Evolutionary conservation across 2,113 vertebrate species (phyloP), one percentile per base, ranked within the genome.

Genomic region (Syrmaticus mikado): DNA sequence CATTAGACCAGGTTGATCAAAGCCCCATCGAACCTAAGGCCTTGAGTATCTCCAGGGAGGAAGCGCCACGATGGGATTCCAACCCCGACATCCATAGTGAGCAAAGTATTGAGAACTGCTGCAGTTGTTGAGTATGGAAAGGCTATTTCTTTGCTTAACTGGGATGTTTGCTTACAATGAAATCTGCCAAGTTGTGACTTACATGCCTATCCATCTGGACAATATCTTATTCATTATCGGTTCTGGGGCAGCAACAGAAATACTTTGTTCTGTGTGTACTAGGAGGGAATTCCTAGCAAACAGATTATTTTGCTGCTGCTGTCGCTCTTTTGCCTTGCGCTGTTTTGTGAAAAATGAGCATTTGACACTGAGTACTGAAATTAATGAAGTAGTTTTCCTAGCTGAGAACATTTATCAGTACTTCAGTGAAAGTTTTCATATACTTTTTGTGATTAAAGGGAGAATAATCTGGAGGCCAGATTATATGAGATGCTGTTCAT

Each of bases 211-310:
- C 64, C 53, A 8, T 38, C 46, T 68, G 76, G 90, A 92, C 66
- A 86, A 3, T 68, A 52, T 46, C 55, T 94, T 43, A n/a, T 84
- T 92, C 79, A 28, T 81, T 67, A 57, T 19, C 43, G 28, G 0
- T 93, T 81, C 30, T 55, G 24, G 25, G 52, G 72, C 89, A 89
- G 48, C 66, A 87, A 85, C 30, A 76, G 82, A 77, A 93, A 73
- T 73, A 79, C 18, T 36, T 94, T 82, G 18, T 70, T 92, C 66
- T 82, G 1, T 41, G 28, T 61, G 45, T 72, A 38, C 12, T 21
- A 21, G 40, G 34, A 79, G 43, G 81, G 57, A 57, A 90, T 65
- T 60, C 17, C 43, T 13, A 68, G 76, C 60, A 41, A 40, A 66
- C 5, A 3, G 24, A 46, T 82, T n/a, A 43, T 87, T 87, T 90